Conservation (phyloP, 1,140 invertebrate genomes). For the Caenorhabditis tropicalis region DNA sequence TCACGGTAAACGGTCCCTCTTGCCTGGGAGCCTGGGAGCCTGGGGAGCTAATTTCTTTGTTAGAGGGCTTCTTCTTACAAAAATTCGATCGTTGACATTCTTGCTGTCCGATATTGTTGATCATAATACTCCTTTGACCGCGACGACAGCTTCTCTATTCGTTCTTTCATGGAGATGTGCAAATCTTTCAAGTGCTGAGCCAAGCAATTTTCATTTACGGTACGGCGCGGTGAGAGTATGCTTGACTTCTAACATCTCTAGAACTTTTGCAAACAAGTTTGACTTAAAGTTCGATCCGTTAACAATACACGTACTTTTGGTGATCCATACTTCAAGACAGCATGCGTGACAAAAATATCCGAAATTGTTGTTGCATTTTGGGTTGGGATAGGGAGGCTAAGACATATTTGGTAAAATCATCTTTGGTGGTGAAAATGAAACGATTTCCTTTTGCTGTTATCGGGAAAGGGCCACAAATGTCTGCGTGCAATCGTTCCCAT, state of each 20-base stretch:
- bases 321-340: conserved; percentile 18
- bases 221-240: neutral
- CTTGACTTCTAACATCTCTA: neutral
- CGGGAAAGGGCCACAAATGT: conserved; percentile 24
- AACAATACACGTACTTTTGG: conserved; percentile 16
- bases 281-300: conserved; percentile 24
- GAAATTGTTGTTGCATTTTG: neutral
- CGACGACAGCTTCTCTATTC: neutral
- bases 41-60: conserved; percentile 23
- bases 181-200: no score
- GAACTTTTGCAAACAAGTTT: neutral
- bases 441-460: conserved; percentile 27
- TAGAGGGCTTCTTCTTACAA: no score
- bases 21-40: neutral
- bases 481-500: conserved; percentile 12
- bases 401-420: conserved; percentile 21
- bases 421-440: conserved; percentile 13
- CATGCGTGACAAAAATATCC: neutral
- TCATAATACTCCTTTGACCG: neutral
- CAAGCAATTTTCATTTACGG: no score
- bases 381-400: neutral
- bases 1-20: neutral
- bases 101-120: neutral
- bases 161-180: neutral
- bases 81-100: neutral